phyloP scores from a whole-genome alignment of 2,888 invertebrate genomes.

The Lasiommata megera region DNA sequence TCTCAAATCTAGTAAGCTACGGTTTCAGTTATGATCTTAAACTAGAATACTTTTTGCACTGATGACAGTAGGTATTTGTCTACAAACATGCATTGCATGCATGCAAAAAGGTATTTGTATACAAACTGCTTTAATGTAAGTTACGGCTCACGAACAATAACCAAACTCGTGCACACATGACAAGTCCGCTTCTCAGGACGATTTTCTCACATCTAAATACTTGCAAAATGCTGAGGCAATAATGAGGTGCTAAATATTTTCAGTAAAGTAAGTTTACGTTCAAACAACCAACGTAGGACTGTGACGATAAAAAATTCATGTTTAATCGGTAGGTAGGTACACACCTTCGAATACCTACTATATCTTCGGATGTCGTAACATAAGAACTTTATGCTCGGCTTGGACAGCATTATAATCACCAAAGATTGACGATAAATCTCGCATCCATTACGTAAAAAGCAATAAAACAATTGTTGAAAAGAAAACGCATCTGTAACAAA shows the following conservation, averaged over 20 bases:
- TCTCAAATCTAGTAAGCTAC: too few relatives aligned
- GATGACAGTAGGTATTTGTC: too few relatives aligned
- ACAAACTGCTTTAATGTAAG: not conserved
- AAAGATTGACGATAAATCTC: constrained; percentile 21
- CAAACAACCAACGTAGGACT: not conserved
- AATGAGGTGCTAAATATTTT: not conserved
- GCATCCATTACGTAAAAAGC: constrained; percentile 28
- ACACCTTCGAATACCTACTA: too few relatives aligned
- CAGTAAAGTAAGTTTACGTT: not conserved
- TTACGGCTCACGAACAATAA: not conserved
- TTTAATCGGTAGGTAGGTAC: too few relatives aligned
- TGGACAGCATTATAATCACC: constrained; percentile 18
- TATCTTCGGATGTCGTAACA: constrained; percentile 12
- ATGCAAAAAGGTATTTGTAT: too few relatives aligned
- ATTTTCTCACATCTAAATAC: not conserved
- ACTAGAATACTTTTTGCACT: too few relatives aligned
- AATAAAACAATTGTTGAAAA: constrained; percentile 28
- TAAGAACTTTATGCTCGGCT: constrained; percentile 11
- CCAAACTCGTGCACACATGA: constrained; percentile 41
- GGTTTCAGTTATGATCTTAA: too few relatives aligned
- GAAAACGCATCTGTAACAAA: constrained; percentile 31
- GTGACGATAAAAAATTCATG: not conserved
- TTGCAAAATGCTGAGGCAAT: not conserved
- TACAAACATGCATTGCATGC: too few relatives aligned
- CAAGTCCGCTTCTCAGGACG: constrained; percentile 27